A percentile compares a stretch with the other conserved stretches of the same genome.
phyloP scores from a whole-genome alignment of 2,888 invertebrate genomes.

The Herminia tarsipennalis region DNA sequence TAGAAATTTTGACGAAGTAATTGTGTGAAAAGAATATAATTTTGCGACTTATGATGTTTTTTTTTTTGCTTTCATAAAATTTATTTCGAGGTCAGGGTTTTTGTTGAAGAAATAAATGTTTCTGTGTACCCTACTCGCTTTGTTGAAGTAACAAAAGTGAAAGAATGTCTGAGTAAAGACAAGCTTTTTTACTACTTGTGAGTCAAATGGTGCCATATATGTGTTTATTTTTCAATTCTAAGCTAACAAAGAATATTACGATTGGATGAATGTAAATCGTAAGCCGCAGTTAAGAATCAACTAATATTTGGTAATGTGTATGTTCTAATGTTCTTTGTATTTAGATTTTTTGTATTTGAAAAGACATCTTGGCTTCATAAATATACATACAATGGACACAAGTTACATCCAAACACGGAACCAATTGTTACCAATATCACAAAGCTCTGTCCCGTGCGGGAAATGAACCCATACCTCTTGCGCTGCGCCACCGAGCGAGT shows the following conservation, averaged over 20 bases:
- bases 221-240: not conserved
- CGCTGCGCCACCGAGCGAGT: too few species aligned
- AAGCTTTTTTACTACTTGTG: not conserved
- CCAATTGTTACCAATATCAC: too few species aligned
- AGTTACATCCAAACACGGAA: not conserved
- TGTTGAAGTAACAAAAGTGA: not conserved
- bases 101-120: not conserved
- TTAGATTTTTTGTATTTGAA: too few species aligned
- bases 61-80: constrained; percentile 8
- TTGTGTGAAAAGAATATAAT: constrained; percentile 37
- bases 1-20: constrained; percentile 38
- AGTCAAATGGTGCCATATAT: not conserved
- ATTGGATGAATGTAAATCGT: not conserved
- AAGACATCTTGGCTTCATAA: too few species aligned
- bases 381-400: too few species aligned
- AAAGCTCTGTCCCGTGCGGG: too few species aligned
- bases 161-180: not conserved
- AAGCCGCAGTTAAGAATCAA: too few species aligned
- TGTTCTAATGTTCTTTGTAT: too few species aligned
- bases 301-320: too few species aligned
- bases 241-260: not conserved
- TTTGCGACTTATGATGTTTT: constrained; percentile 17
- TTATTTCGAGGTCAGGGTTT: constrained; percentile 7
- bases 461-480: too few species aligned
- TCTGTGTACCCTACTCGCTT: not conserved